These are phyloP conservation scores for Parnassius smintheus DNA, from an alignment of 2,888 invertebrate genomes.

Conservation along the genomic window DNA sequence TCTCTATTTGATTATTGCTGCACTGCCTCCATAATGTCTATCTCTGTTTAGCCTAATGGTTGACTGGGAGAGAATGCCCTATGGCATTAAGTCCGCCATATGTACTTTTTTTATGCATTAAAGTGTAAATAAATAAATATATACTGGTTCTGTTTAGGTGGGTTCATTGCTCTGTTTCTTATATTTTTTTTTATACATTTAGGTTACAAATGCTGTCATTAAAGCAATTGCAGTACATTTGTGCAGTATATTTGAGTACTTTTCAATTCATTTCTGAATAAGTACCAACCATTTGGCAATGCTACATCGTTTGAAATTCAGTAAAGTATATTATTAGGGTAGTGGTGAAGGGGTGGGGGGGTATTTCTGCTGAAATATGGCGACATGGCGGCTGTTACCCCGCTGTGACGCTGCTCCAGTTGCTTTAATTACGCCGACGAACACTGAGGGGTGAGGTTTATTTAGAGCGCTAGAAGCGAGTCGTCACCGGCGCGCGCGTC, in stretches of 20 bases:
- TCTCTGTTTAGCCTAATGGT: too few relatives aligned
- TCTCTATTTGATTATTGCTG: too few relatives aligned
- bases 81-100: too few relatives aligned
- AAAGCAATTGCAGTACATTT: constrained; percentile 11
- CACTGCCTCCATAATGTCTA: too few relatives aligned
- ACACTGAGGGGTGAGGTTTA: constrained; percentile 43
- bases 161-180: background rate
- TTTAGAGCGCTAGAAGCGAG: constrained; percentile 50
- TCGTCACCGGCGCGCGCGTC: constrained; percentile 74
- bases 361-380: constrained; percentile 55
- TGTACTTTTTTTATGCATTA: too few relatives aligned
- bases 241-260: constrained; percentile 22
- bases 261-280: constrained; percentile 48
- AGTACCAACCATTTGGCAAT: constrained; percentile 37
- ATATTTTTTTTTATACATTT: constrained; percentile 40
- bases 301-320: constrained; percentile 27
- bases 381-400: constrained; percentile 53
- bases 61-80: too few relatives aligned
- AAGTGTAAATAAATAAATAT: too few relatives aligned
- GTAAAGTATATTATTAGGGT: constrained; percentile 31
- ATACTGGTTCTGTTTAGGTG: background rate
- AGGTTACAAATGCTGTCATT: constrained; percentile 1
- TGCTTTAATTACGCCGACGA: constrained; percentile 57
- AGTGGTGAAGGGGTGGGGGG: constrained; percentile 34
- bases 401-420: constrained; percentile 51